Evolutionary conservation across 2,113 vertebrate genomes (phyloP).

Genomic region (Rhipidura dahli): DNA sequence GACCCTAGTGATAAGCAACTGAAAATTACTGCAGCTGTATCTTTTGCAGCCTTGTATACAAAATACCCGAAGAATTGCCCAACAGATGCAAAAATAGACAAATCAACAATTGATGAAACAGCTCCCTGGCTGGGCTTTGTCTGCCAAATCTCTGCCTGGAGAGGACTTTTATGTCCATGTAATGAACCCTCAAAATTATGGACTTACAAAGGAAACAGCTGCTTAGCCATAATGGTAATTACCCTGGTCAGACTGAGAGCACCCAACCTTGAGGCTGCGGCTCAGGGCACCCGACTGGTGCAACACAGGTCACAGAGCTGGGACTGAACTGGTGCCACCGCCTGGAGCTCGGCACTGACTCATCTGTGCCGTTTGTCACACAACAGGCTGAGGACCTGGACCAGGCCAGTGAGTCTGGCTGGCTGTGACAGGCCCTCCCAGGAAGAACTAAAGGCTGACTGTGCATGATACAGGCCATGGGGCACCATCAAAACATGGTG

Average conservation of each 20-base stretch:
- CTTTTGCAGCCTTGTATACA: not conserved
- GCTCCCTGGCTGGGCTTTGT: constrained; percentile 14
- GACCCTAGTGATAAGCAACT: not conserved
- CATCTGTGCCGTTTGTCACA: not conserved
- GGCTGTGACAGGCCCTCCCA: not conserved
- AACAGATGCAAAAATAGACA: constrained; percentile 61
- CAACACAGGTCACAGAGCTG: no score
- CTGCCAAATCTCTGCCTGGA: constrained; percentile 33
- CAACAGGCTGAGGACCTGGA: not conserved
- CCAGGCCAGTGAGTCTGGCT: fast-evolving
- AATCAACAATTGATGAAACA: constrained; percentile 35
- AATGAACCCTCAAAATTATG: constrained; percentile 30
- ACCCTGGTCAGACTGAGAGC: not conserved
- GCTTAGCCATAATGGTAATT: not conserved
- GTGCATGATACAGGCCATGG: no score
- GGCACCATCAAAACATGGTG: not conserved
- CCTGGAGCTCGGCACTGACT: not conserved
- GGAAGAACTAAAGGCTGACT: not conserved
- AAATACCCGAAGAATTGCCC: constrained; percentile 25
- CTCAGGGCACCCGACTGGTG: not conserved
- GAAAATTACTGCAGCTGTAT: not conserved
- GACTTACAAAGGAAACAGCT: constrained; percentile 17
- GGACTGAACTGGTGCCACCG: not conserved
- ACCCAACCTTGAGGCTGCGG: not conserved
- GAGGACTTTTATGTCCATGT: not conserved